Percentiles rank a stretch among this genome's conserved stretches.
phyloP scores from a whole-genome alignment of 2,113 vertebrate species.

The Hystrix cristata region DNA sequence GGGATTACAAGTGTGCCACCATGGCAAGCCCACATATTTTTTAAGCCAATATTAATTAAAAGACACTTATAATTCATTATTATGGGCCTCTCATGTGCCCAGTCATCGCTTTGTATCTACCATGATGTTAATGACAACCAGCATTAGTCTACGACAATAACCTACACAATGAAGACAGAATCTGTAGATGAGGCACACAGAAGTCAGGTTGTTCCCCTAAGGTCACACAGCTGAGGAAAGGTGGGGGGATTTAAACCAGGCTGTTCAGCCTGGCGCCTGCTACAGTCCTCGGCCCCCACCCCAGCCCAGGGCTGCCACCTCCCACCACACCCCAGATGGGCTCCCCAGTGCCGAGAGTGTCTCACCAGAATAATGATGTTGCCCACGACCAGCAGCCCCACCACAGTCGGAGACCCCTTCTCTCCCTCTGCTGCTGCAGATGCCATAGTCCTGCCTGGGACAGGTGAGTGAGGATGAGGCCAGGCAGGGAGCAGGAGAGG shows the following conservation, averaged over 20 bases:
- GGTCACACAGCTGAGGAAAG: neutral
- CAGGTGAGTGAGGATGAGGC: neutral
- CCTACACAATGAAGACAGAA: neutral
- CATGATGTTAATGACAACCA: neutral
- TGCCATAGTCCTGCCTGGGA: constrained; percentile 71
- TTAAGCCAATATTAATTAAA: neutral
- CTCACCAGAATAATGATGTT: constrained; percentile 87
- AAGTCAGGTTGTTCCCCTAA: neutral
- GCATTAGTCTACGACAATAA: neutral
- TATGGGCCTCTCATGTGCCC: neutral
- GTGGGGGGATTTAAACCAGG: neutral
- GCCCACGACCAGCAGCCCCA: constrained; percentile 82
- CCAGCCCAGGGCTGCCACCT: neutral
- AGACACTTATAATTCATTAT: neutral
- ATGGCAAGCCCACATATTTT: neutral
- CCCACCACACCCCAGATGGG: neutral
- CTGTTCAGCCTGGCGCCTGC: neutral
- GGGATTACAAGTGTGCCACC: neutral
- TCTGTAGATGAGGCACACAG: neutral
- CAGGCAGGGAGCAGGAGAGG: neutral
- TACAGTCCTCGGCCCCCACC: neutral
- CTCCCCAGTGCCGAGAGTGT: neutral
- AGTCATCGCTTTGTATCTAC: neutral
- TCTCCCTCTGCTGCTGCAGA: constrained; percentile 34
- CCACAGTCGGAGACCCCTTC: constrained; percentile 79